Conservation (phyloP, 2,888 invertebrate genomes). For the Synanthedon tipuliformis region DNA sequence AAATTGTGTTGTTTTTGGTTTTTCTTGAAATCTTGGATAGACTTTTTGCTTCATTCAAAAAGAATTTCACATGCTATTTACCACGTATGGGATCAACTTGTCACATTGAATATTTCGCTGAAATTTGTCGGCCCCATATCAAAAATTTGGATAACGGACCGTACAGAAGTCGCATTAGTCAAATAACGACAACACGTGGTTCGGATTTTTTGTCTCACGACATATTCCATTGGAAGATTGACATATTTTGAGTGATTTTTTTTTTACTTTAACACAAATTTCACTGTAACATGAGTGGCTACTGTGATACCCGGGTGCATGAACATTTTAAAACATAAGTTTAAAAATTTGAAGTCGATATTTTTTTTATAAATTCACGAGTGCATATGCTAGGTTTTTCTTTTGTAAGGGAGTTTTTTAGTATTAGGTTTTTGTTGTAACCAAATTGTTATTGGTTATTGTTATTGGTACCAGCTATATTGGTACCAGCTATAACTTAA, state of each 20-base stretch:
- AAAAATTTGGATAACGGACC: slow-evolving; percentile 32
- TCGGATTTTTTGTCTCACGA: slow-evolving; percentile 16
- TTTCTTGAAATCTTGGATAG: too few species aligned
- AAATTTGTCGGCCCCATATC: slow-evolving; percentile 32
- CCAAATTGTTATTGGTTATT: too few species aligned
- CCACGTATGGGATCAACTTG: slow-evolving; percentile 25
- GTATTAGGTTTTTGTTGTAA: too few species aligned
- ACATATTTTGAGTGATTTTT: neutral
- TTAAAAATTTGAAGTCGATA: too few species aligned
- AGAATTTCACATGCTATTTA: slow-evolving; percentile 51
- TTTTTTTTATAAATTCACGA: too few species aligned
- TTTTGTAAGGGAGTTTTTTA: too few species aligned
- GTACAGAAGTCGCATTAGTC: slow-evolving; percentile 36
- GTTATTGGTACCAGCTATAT: too few species aligned
- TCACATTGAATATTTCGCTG: slow-evolving; percentile 42
- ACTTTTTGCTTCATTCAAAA: slow-evolving; percentile 13
- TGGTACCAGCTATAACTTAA: too few species aligned
- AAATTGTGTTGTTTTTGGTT: too few species aligned
- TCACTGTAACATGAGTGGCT: slow-evolving; percentile 12
- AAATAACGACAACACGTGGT: slow-evolving; percentile 45
- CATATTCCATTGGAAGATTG: too few species aligned
- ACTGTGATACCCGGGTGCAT: slow-evolving; percentile 20
- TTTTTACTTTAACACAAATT: neutral
- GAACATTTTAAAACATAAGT: too few species aligned
- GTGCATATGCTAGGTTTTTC: too few species aligned